Evolutionary conservation across 2,888 invertebrate genomes (phyloP).

Genomic region (Tridacna crocea): DNA sequence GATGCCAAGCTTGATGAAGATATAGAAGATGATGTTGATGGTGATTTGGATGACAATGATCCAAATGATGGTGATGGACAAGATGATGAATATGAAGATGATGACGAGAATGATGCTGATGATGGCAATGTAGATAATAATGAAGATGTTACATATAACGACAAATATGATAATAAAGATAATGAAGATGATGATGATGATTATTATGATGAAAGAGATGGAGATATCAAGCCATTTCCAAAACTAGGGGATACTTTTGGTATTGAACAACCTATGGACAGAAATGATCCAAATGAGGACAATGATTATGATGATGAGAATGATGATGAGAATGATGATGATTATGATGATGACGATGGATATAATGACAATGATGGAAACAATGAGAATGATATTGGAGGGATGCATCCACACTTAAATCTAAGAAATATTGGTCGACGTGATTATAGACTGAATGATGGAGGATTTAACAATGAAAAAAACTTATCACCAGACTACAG

Average conservation of each 20-base stretch:
- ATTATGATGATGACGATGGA: conserved; percentile 48
- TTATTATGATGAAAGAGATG: conserved; percentile 47
- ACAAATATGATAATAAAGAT: conserved; percentile 36
- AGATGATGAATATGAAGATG: conserved; percentile 67
- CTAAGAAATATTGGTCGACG: conserved; percentile 45
- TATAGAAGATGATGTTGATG: conserved; percentile 40
- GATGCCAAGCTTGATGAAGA: conserved; percentile 55
- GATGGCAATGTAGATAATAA: conserved; percentile 57
- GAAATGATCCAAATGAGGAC: conserved; percentile 60
- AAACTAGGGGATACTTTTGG: conserved; percentile 14
- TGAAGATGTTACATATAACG: conserved; percentile 47
- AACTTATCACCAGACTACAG: conserved; percentile 49
- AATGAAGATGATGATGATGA: conserved; percentile 50
- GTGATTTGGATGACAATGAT: conserved; percentile 45
- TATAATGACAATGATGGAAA: conserved; percentile 30
- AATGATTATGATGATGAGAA: conserved; percentile 39
- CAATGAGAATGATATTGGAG: conserved; percentile 30
- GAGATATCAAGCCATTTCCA: background rate
- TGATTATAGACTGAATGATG: conserved; percentile 45
- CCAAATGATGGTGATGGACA: conserved; percentile 51
- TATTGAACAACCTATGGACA: conserved; percentile 35
- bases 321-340: conserved; percentile 25
- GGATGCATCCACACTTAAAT: conserved; percentile 48
- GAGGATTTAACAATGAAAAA: conserved; percentile 37
- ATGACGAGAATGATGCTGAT: conserved; percentile 59